Percentiles rank a stretch among this genome's conserved stretches.
phyloP scores from a whole-genome alignment of 2,888 invertebrate species.

The Eristalis pertinax region DNA sequence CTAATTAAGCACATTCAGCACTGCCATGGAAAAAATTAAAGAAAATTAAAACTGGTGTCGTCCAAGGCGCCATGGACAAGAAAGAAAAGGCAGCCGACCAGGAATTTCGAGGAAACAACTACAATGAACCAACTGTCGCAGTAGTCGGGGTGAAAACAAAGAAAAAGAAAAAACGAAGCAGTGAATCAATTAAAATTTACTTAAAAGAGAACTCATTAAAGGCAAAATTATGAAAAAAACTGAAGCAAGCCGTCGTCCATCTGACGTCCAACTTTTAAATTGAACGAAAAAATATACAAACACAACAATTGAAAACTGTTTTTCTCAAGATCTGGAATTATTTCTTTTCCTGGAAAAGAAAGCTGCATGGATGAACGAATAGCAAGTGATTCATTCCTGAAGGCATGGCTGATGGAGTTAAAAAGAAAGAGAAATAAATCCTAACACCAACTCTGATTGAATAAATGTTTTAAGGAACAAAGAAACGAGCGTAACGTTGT shows the following conservation, averaged over 20 bases:
- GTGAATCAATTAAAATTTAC: not conserved
- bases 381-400: too few species aligned
- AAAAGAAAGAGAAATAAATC: too few species aligned
- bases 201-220: not conserved
- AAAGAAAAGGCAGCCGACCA: not conserved
- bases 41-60: not conserved
- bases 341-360: too few species aligned
- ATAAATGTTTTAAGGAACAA: too few species aligned
- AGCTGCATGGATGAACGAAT: too few species aligned
- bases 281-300: not conserved
- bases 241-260: not conserved
- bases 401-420: too few species aligned
- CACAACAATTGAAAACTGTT: not conserved
- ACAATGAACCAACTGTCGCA: not conserved
- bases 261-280: not conserved
- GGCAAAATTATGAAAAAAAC: not conserved
- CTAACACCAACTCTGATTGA: too few species aligned
- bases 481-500: too few species aligned
- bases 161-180: not conserved
- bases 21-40: not conserved
- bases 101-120: not conserved
- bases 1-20: too few species aligned
- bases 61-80: not conserved
- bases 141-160: not conserved
- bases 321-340: not conserved